These are phyloP conservation scores for Rhaphigaster nebulosa DNA, from an alignment of 2,888 invertebrate species.

Conservation along the genomic window DNA sequence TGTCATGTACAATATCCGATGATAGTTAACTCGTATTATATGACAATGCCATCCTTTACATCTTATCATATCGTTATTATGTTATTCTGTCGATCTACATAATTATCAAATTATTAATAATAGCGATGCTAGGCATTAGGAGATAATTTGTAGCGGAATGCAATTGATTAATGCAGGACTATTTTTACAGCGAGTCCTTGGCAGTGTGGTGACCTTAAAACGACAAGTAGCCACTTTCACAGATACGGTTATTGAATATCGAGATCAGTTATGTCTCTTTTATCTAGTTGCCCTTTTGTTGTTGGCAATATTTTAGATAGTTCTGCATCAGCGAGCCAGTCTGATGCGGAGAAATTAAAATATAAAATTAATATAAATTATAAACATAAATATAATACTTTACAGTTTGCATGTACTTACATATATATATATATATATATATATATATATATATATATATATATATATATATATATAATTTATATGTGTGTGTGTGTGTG, in stretches of 20 bases:
- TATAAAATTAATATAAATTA: no score
- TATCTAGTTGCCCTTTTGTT: not conserved
- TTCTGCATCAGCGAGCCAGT: not conserved
- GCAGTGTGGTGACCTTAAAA: constrained; percentile 9
- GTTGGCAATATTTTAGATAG: not conserved
- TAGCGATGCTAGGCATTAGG: not conserved
- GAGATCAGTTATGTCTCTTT: not conserved
- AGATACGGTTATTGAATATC: constrained; percentile 30
- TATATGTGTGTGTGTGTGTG: no score
- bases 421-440: no score
- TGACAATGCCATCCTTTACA: no score
- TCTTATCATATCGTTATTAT: not conserved
- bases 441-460: no score
- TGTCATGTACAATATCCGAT: no score
- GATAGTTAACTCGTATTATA: no score
- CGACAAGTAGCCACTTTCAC: constrained; percentile 5
- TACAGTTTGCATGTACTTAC: no score
- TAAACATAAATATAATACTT: no score
- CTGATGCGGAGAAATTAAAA: not conserved
- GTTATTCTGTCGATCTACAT: not conserved
- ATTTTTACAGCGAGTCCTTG: no score
- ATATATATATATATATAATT: no score
- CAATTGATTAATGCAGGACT: not conserved
- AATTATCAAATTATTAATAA: not conserved
- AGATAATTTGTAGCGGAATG: not conserved